Evolutionary conservation across 2,797 vertebrate species (phyloP), one percentile per base, ranked within the genome.

Genomic region (Lacerta viridis): DNA sequence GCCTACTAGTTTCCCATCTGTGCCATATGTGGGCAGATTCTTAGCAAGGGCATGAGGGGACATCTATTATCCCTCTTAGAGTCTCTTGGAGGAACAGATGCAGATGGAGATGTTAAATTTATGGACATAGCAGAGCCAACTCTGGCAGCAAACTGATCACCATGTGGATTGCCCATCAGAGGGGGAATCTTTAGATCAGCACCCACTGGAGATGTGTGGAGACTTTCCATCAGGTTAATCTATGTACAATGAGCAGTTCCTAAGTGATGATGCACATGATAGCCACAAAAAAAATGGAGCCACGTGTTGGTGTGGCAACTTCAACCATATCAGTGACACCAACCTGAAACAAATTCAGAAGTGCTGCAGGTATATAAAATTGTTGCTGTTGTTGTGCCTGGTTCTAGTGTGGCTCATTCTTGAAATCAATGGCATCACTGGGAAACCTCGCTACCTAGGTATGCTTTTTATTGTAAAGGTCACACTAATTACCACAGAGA

Each of bases 401-500:
- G 27, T 85, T 76, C 36, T 64, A 64, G 15, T 33, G 61, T 66
- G 25, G 27, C n/a, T 64, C 59, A n/a, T 27, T 77, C 2, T 55
- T 61, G 69, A 74, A 74, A 74, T 55, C 7, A 59, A 23, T 13
- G 64, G 0, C 74, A 41, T 5, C 15, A 11, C 33, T 64, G 25
- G 11, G 6, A 36, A 43, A 75, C 80, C 78, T 64, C 0, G 71
- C 25, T 5, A 89, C 10, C 0, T 66, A 1, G 61, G 43, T 83
- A 17, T 55, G 50, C 46, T 27, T 84, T 77, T 72, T 84, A 43
- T 78, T 64, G 27, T 61, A 78, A 83, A 77, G n/a, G 46, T 68
- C 61, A 25, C 46, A 29, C n/a, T 15, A 11, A 3, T 27, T 87
- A 79, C 85, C 79, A 84, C 85, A n/a, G 27, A 90, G 82, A n/a